These are phyloP conservation scores for Muntiacus reevesi DNA, from an alignment of 2,113 vertebrate genomes.

Conservation along the genomic window DNA sequence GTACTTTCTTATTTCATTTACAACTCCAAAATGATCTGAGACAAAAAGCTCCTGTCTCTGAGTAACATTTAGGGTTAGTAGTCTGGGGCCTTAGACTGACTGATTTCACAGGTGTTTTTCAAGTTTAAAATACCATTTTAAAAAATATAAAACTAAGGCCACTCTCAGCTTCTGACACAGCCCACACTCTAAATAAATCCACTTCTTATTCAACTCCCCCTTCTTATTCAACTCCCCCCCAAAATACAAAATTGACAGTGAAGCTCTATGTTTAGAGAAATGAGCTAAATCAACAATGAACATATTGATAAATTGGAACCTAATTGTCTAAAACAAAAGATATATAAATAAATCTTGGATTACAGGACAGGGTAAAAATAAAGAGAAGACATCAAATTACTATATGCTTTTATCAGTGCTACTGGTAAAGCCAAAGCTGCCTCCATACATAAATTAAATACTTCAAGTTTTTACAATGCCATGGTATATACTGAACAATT, in stretches of 20 bases:
- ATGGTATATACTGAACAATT: not conserved
- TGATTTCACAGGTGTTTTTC: not conserved
- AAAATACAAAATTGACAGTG: not conserved
- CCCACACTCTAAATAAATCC: not conserved
- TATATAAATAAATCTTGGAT: not conserved
- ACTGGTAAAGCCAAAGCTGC: not conserved
- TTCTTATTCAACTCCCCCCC: no score
- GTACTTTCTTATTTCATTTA: constrained; percentile 3
- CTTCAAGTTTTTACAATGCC: not conserved
- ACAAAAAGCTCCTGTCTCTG: not conserved
- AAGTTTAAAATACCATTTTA: not conserved
- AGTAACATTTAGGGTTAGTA: not conserved
- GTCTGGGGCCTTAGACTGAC: not conserved
- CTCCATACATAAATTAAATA: not conserved
- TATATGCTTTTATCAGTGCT: not conserved
- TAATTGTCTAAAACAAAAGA: not conserved
- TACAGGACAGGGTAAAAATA: not conserved
- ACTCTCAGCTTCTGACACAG: not conserved
- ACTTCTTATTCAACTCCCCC: not conserved
- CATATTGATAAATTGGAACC: not conserved
- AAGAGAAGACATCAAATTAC: not conserved
- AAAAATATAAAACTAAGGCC: not conserved
- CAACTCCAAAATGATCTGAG: not conserved
- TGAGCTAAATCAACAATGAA: constrained; percentile 5
- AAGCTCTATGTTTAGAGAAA: not conserved